Conservation (phyloP, 2,888 invertebrate genomes). For the Eustalomyia histrio region DNA sequence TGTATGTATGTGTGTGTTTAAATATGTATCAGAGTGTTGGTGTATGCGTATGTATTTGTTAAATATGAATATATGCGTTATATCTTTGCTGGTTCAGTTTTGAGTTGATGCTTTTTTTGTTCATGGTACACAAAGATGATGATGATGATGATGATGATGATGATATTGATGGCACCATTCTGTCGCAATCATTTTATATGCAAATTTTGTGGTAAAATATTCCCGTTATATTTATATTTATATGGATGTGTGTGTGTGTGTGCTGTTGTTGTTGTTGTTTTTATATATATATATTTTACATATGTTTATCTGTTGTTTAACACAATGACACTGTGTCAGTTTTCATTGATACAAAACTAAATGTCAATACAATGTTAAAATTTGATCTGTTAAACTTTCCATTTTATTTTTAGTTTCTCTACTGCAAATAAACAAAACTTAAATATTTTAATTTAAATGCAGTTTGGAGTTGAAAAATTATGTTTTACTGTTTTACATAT, state of each 20-base stretch:
- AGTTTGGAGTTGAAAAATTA: no score
- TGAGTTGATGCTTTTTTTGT: neutral
- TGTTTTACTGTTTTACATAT: no score
- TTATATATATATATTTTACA: no score
- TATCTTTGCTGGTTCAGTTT: neutral
- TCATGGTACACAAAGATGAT: neutral
- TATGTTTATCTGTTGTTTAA: no score
- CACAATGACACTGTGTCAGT: no score
- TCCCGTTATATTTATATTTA: constrained; percentile 1
- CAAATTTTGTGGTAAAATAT: constrained; percentile 39
- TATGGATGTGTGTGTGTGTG: neutral
- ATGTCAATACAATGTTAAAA: no score
- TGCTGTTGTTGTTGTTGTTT: neutral
- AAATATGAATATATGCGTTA: neutral
- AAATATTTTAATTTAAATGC: no score
- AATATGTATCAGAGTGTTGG: neutral
- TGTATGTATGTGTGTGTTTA: neutral
- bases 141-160: no score
- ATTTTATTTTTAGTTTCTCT: no score
- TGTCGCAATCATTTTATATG: constrained; percentile 47
- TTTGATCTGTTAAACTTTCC: no score
- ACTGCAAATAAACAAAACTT: no score
- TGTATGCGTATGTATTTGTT: neutral
- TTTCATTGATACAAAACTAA: no score
- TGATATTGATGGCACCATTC: constrained; percentile 56